Evolutionary conservation across 1,140 invertebrate genomes (phyloP).

Genomic region (Globodera rostochiensis): DNA sequence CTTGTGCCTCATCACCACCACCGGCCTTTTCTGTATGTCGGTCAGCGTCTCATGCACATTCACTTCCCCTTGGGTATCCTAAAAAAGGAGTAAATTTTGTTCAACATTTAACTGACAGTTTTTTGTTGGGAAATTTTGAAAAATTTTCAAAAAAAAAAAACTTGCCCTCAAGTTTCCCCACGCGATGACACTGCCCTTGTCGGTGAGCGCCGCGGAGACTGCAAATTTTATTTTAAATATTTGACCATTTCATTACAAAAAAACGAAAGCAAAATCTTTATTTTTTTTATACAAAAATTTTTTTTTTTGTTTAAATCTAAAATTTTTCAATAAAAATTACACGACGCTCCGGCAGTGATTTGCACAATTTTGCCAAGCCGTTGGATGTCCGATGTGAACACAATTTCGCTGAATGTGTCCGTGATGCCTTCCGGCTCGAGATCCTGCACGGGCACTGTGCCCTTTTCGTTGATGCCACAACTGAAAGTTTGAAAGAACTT

Average conservation of each 20-base stretch:
- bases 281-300: neutral
- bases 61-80: conserved; percentile 55
- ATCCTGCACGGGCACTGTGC: conserved; percentile 60
- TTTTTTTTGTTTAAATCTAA: conserved; percentile 38
- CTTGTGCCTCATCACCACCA: conserved; percentile 52
- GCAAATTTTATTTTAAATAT: neutral
- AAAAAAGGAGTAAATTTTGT: conserved; percentile 13
- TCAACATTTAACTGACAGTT: neutral
- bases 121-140: neutral
- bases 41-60: conserved; percentile 52
- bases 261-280: neutral
- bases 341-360: conserved; percentile 55
- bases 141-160: neutral
- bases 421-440: conserved; percentile 58
- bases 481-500: neutral
- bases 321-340: conserved; percentile 16
- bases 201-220: conserved; percentile 55
- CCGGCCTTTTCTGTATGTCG: conserved; percentile 58
- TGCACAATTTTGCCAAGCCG: conserved; percentile 61
- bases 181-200: conserved; percentile 59
- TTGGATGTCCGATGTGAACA: conserved; percentile 48
- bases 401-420: conserved; percentile 54
- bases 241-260: neutral
- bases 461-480: conserved; percentile 64
- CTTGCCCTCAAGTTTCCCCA: conserved; percentile 60